A percentile compares a stretch with the other conserved stretches of the same genome.
Evolutionary conservation across 2,797 vertebrate genomes (phyloP).

Genomic region (Chromis chromis): DNA sequence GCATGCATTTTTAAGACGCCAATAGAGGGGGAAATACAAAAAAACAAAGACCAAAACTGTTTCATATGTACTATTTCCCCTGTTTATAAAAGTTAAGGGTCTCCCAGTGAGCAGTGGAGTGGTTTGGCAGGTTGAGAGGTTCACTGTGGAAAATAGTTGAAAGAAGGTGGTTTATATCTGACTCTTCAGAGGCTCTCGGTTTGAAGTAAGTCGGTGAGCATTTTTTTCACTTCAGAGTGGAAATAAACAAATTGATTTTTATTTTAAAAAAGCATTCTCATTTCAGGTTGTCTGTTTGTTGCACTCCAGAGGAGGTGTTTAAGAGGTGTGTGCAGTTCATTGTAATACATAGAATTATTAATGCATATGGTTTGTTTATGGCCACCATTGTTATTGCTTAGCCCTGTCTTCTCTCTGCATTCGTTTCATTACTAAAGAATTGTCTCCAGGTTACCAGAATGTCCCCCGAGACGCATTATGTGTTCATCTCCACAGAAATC

Average conservation of each 20-base stretch:
- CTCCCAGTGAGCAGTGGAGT: constrained; percentile 16
- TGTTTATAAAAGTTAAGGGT: constrained; percentile 25
- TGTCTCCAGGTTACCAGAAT: background rate
- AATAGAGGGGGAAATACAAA: background rate
- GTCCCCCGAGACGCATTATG: background rate
- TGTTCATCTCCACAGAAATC: background rate
- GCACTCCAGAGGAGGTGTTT: background rate
- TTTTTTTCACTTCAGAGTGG: constrained; percentile 29
- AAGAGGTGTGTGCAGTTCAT: background rate
- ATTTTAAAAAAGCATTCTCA: background rate
- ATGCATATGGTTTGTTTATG: constrained; percentile 8
- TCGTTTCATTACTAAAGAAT: background rate
- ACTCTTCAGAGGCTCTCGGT: constrained; percentile 23
- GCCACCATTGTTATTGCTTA: background rate
- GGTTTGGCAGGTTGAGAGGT: constrained; percentile 55
- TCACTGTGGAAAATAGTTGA: constrained; percentile 37
- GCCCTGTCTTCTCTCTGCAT: background rate
- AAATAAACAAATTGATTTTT: background rate
- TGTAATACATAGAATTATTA: constrained; percentile 16
- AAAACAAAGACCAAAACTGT: constrained; percentile 22
- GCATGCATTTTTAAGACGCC: background rate
- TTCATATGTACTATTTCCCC: constrained; percentile 33
- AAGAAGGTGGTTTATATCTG: constrained; percentile 27
- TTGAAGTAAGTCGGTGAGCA: constrained; percentile 14
- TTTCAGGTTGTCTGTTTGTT: constrained; percentile 3